Conservation (phyloP, 23 tunicate genomes). For the Clavelina lepadiformis region DNA sequence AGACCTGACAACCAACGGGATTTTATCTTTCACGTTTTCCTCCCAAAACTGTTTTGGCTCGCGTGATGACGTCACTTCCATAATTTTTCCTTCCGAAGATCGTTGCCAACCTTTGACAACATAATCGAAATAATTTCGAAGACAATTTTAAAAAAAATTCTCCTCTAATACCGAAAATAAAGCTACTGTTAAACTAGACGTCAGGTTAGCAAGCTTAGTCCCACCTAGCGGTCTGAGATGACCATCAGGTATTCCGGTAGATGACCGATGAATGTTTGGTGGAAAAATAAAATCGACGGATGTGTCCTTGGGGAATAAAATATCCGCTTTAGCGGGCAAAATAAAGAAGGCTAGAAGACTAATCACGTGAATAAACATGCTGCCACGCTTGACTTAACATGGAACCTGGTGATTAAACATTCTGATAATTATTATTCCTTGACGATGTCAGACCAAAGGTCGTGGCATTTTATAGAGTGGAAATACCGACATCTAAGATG, state of each 20-base stretch:
- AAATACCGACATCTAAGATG: no score
- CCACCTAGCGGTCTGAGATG: slow-evolving; percentile 82
- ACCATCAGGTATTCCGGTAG: slow-evolving; percentile 69
- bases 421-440: no score
- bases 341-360: slow-evolving; percentile 2
- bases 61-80: slow-evolving; percentile 22
- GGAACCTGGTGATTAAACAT: no score
- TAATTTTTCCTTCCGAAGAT: slow-evolving; percentile 69
- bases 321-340: slow-evolving; percentile 11
- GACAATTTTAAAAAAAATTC: background rate
- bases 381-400: no score
- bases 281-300: slow-evolving; percentile 84
- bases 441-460: no score
- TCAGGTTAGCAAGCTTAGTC: no score
- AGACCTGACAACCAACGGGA: slow-evolving; percentile 77
- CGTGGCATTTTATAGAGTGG: no score
- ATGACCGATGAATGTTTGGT: slow-evolving; percentile 49
- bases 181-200: background rate
- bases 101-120: slow-evolving; percentile 87
- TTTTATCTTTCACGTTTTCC: slow-evolving; percentile 48
- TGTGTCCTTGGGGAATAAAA: slow-evolving; percentile 72
- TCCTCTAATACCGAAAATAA: background rate
- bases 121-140: background rate
- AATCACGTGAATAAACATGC: slow-evolving; percentile 61
- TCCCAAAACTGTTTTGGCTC: slow-evolving; percentile 75